These are phyloP conservation scores for Brachypalpus laphriformis DNA, from an alignment of 2,888 invertebrate genomes.

Conservation along the genomic window DNA sequence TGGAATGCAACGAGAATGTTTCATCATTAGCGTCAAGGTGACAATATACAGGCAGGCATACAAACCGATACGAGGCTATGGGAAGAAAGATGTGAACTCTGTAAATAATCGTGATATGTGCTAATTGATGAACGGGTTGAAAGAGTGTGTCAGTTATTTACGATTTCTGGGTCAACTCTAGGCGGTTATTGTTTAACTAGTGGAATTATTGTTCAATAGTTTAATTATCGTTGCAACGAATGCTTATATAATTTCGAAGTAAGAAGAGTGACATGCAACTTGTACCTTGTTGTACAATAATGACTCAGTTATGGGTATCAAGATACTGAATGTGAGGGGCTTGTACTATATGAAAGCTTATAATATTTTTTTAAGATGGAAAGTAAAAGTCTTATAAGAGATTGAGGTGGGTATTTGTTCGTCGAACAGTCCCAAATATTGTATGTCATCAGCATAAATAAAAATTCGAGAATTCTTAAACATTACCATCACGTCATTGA, in stretches of 20 bases:
- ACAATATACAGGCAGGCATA: slow-evolving; percentile 6
- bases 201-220: neutral
- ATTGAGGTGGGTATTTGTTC: no score
- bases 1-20: slow-evolving; percentile 36
- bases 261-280: neutral
- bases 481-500: no score
- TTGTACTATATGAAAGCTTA: no score
- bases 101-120: slow-evolving; percentile 39
- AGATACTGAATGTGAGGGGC: no score
- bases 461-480: no score
- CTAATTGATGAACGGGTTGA: slow-evolving; percentile 61
- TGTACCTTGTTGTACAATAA: neutral
- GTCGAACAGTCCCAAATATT: no score
- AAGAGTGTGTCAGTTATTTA: slow-evolving; percentile 18
- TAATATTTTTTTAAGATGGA: no score
- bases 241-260: no score
- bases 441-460: no score
- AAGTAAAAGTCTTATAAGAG: no score
- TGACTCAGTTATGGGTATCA: neutral
- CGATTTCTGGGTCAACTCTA: slow-evolving; percentile 48
- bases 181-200: slow-evolving; percentile 16
- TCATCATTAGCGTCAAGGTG: slow-evolving; percentile 65
- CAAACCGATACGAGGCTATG: neutral
- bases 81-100: slow-evolving; percentile 46
- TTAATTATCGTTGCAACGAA: slow-evolving; percentile 8